A percentile compares a stretch with the other conserved stretches of the same genome.
These are phyloP conservation scores for Apaloderma vittatum DNA, from an alignment of 2,113 vertebrate genomes.

Conservation along the genomic window DNA sequence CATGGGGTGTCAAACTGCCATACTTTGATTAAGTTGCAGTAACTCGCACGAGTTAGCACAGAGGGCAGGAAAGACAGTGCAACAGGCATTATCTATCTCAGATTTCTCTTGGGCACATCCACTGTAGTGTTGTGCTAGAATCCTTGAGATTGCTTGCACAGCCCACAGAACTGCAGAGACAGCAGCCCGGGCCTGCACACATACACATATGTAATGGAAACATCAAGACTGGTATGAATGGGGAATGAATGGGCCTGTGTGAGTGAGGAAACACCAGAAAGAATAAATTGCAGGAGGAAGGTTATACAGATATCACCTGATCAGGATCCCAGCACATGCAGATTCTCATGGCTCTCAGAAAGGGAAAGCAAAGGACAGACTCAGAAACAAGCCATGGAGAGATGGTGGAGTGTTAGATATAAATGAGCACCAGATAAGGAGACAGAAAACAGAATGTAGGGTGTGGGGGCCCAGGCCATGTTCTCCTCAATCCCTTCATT, in stretches of 20 bases:
- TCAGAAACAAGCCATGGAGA: neutral
- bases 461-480: neutral
- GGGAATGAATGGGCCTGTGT: neutral
- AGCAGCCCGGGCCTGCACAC: neutral
- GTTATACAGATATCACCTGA: neutral
- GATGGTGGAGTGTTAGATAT: neutral
- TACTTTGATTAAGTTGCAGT: neutral
- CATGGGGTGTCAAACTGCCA: neutral
- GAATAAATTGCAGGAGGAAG: neutral
- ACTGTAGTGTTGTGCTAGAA: neutral
- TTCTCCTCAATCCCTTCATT: neutral
- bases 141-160: neutral
- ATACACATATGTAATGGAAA: neutral
- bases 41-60: neutral
- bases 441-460: neutral
- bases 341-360: neutral
- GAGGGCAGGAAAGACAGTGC: neutral
- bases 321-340: neutral
- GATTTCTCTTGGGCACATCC: neutral
- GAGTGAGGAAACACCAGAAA: neutral
- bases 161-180: neutral
- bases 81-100: neutral
- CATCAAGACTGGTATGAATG: neutral
- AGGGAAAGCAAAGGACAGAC: neutral
- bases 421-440: neutral